Base-by-base conservation (phyloP, 2,797 vertebrate genomes). In the Spinibarbus caldwelli region DNA sequence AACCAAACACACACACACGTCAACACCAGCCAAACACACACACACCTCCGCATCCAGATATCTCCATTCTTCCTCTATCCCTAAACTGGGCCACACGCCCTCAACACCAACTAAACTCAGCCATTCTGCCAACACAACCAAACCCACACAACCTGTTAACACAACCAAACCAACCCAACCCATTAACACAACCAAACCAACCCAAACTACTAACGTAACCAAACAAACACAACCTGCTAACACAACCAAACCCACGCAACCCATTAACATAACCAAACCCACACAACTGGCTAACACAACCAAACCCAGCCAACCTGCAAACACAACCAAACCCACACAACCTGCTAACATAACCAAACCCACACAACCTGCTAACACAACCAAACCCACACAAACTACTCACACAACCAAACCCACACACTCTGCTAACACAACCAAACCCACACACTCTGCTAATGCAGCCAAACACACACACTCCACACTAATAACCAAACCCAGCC, bases 381-480 rank as follows among this genome's bases (percentile, higher is more conserved):
- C n/a, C n/a, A n/a, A n/a, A n/a, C n/a, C n/a, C n/a, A n/a, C n/a
- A n/a, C n/a, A n/a, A n/a, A n/a, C n/a, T n/a, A n/a, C n/a, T n/a
- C n/a, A n/a, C n/a, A n/a, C n/a, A n/a, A n/a, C n/a, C n/a, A n/a
- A n/a, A n/a, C n/a, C n/a, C n/a, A n/a, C n/a, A n/a, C n/a, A n/a
- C n/a, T n/a, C 89, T 90, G 8, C 7, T 36, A 49, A 29, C 31
- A n/a, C 23, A 52, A 36, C 21, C 92, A 92, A 80, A 92, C 91
- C 87, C 88, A 91, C 1, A 90, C 91, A 11, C 88, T 88, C 0
- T 86, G 19, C 9, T 0, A 71, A 82, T 52, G 5, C 80, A 23
- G 26, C 23, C 93, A 92, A 80, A 93, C 92, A 87, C 88, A 90
- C 1, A 90, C 92, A 10, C 89, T 89, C 0, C 88, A 73, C 81